Base-by-base conservation (phyloP, 1,140 invertebrate species). In the Micrasema minimum region DNA sequence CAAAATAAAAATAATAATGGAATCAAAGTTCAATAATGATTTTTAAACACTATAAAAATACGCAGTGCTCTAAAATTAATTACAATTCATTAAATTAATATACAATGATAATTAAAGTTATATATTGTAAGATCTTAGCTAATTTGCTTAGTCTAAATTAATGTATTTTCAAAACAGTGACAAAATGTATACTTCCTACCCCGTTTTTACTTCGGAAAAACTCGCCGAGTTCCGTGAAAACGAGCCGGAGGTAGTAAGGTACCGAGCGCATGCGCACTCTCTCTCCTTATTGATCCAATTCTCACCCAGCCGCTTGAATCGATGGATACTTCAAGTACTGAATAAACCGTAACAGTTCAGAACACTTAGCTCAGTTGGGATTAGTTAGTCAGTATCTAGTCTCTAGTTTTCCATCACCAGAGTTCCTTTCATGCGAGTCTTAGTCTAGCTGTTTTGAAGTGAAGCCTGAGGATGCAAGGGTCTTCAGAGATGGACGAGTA, bases 401-500 rank as follows among this genome's bases (percentile, higher is more conserved):
- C n/a, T n/a, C n/a, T n/a, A n/a, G n/a, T n/a, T n/a, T n/a, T n/a
- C n/a, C n/a, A n/a, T 31, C 26, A 31, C 23, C 23, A 7, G 14
- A 7, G 57, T 16, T 7, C 7, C 26, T 31, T 31, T 31, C 7
- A 31, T 31, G 26, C 26, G 2, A 31, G 26, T 31, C 7, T 31
- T 7, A 4, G 26, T 31, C 7, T 7, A 4, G 26, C 7, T 31
- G 26, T n/a, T n/a, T 14, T 26, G 45, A 65, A 23, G 46, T 26
- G 38, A 31, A 45, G 22, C 0, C 20, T 26, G 23, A 65, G 14
- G 37, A 71, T 71, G 69, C 57, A 69, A 31, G 61, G 43, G 4
- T 61, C 53, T 20, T 66, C 69, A n/a, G 59, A 57, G 69, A 64
- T 62, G 35, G 71, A 77, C 65, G 71, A 76, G n/a, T 78, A 79